Evolutionary conservation across 64 coral and sea anemone species (phyloP), one percentile per base, ranked within the genome.

Genomic region (Trachythela sp.): DNA sequence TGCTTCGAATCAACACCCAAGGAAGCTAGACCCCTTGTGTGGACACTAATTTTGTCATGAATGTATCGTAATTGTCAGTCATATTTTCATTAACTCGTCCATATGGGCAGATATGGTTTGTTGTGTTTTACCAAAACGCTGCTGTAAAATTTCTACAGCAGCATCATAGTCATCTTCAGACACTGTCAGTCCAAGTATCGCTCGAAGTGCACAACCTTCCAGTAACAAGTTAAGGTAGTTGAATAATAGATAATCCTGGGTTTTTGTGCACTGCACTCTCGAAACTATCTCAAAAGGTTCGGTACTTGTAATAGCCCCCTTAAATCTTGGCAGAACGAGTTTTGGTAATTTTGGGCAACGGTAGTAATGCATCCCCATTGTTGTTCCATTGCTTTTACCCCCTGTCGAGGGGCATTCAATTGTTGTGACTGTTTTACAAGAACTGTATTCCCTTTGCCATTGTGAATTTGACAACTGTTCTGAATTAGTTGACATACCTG

Each of bases 61-160:
- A 91, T 40, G 37, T 86, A 77, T 52, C 84, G 10, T 48, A 91
- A 13, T 86, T 91, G 84, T 48, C 54, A 91, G 54, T 86, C 58
- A 83, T 54, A 91, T 91, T 39, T 86, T 86, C 45, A 91, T 14
- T 51, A 91, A 70, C 42, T 91, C 84, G 48, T 87, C 90, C 41
- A 91, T 91, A 86, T 86, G 84, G 34, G 84, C 85, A 31, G 84
- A 85, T 70, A 91, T 86, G 9, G 86, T 77, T 54, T 91, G 56
- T 39, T 86, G 84, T 27, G 84, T 60, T 91, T 86, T 91, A 40
- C 89, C 84, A 86, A 91, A 91, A 48, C 84, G 56, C 41, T 91
- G 84, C 30, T 91, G 59, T 29, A 91, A 75, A 36, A 86, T 86
- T 72, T 91, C 59, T 72, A 86, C 41, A 15, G 84, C 90, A 36